Evolutionary conservation across 2,797 vertebrate genomes (phyloP).

Genomic region (Centroberyx gerrardi): DNA sequence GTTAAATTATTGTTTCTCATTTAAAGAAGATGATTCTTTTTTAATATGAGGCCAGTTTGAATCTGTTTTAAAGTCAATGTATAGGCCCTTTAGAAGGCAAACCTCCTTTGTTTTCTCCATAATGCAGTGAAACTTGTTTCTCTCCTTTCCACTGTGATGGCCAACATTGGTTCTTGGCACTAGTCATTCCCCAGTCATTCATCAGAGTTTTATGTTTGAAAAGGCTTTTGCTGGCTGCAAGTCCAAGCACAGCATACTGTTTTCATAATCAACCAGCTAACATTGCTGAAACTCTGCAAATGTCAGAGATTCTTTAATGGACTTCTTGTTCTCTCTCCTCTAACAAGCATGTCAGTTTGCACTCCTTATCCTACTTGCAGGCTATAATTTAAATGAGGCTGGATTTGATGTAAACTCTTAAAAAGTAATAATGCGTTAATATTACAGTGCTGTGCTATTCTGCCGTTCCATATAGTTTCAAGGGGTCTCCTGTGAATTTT

Average conservation of each 20-base stretch:
- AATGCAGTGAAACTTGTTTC: slow-evolving; percentile 72
- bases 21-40: neutral
- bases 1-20: slow-evolving; percentile 18
- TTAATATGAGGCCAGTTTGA: slow-evolving; percentile 21
- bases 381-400: slow-evolving; percentile 61
- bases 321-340: slow-evolving; percentile 60
- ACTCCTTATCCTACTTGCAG: slow-evolving; percentile 63
- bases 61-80: slow-evolving; percentile 45
- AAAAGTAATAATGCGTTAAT: slow-evolving; percentile 73
- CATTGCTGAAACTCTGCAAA: slow-evolving; percentile 68
- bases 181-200: slow-evolving; percentile 67
- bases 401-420: slow-evolving; percentile 72
- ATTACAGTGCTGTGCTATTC: slow-evolving; percentile 31
- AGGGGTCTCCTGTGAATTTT: slow-evolving; percentile 68
- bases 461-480: slow-evolving; percentile 45
- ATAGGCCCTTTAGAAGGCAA: slow-evolving; percentile 42
- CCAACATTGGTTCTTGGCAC: slow-evolving; percentile 76
- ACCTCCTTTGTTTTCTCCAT: slow-evolving; percentile 64
- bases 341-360: slow-evolving; percentile 75
- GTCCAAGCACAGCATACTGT: slow-evolving; percentile 74
- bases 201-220: slow-evolving; percentile 76
- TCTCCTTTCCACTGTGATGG: slow-evolving; percentile 79
- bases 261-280: slow-evolving; percentile 80
- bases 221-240: slow-evolving; percentile 73
- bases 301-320: slow-evolving; percentile 64